A percentile compares a stretch with the other conserved stretches of the same genome.
These are phyloP conservation scores for Phania funesta DNA, from an alignment of 2,888 invertebrate species.

Conservation along the genomic window DNA sequence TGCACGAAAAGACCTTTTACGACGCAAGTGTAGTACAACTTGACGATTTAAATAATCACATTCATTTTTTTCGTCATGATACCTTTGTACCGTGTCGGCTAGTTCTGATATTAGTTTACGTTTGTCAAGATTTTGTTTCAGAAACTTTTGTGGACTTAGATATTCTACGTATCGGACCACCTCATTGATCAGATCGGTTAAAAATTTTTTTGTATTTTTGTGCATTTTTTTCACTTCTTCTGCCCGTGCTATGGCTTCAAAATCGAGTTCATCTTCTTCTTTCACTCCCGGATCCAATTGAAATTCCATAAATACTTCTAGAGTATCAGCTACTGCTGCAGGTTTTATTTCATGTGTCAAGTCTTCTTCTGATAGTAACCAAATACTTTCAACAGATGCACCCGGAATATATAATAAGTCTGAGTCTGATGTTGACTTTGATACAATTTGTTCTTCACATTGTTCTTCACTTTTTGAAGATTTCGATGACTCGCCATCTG, in stretches of 20 bases:
- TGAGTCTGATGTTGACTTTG: too few species aligned
- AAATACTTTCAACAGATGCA: too few species aligned
- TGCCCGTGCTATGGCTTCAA: constrained; percentile 20
- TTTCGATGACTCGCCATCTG: background rate
- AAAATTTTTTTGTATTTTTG: constrained; percentile 60
- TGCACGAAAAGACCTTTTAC: constrained; percentile 69
- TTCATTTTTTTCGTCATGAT: constrained; percentile 63
- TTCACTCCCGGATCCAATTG: background rate
- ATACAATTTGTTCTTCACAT: background rate
- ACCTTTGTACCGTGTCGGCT: background rate
- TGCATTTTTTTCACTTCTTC: constrained; percentile 8
- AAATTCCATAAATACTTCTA: constrained; percentile 61
- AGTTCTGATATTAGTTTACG: constrained; percentile 62
- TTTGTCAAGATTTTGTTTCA: constrained; percentile 71
- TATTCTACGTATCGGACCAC: constrained; percentile 68
- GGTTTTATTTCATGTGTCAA: constrained; percentile 9
- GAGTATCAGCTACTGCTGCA: background rate
- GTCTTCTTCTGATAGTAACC: too few species aligned
- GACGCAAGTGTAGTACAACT: constrained; percentile 72
- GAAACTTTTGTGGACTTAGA: constrained; percentile 35
- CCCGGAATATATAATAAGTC: too few species aligned
- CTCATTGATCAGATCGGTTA: constrained; percentile 65
- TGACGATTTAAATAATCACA: constrained; percentile 70
- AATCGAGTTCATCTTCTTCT: constrained; percentile 29
- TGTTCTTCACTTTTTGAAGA: background rate